These are phyloP conservation scores for Urocyon cinereoargenteus DNA, from an alignment of 2,797 vertebrate species.

Conservation along the genomic window DNA sequence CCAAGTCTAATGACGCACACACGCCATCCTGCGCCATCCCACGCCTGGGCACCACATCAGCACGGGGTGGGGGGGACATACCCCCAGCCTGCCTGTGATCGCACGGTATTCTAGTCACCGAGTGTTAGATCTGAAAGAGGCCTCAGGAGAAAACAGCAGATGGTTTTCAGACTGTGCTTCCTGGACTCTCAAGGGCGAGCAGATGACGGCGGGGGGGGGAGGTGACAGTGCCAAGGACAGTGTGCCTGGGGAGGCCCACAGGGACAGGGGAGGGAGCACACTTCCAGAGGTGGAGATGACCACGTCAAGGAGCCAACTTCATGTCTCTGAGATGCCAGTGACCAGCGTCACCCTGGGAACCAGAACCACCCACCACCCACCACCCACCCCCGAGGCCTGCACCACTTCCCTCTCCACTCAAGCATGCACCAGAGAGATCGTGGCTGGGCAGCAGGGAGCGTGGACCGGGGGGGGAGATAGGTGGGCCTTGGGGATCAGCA, in stretches of 20 bases:
- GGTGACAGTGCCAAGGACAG: neutral
- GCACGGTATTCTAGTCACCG: neutral
- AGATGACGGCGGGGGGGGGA: neutral
- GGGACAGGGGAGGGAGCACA: neutral
- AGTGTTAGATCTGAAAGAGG: neutral
- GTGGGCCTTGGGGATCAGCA: neutral
- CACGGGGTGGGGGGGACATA: neutral
- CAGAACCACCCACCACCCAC: neutral
- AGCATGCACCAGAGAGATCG: neutral
- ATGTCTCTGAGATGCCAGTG: neutral
- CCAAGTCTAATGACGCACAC: neutral
- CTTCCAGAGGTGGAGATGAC: fast-evolving
- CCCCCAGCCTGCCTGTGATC: neutral
- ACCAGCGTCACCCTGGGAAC: neutral
- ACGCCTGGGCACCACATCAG: neutral
- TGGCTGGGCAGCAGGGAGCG: neutral
- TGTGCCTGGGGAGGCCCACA: neutral
- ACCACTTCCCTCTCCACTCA: neutral
- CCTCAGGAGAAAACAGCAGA: neutral
- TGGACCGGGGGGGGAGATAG: fast-evolving
- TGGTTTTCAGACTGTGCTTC: neutral
- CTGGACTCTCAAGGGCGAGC: neutral
- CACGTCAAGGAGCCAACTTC: neutral
- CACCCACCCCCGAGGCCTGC: neutral
- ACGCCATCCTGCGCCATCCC: neutral